Percentiles rank a stretch among this genome's conserved stretches.
These are phyloP conservation scores for Manis pentadactyla DNA, from an alignment of 2,797 vertebrate genomes.

Conservation along the genomic window DNA sequence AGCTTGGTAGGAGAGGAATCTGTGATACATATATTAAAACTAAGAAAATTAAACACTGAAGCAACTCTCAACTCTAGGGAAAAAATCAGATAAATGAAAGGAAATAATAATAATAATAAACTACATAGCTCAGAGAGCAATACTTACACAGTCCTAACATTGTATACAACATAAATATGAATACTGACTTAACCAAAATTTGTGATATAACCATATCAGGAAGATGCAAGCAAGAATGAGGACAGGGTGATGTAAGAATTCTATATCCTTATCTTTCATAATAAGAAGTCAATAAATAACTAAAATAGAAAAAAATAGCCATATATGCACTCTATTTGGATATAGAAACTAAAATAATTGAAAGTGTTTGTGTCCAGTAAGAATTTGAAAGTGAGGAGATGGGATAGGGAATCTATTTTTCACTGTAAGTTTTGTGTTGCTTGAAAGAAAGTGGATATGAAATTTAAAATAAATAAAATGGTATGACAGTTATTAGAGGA, in stretches of 20 bases:
- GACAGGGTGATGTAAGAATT: neutral
- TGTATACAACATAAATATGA: neutral
- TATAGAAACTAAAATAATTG: neutral
- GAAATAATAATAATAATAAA: neutral
- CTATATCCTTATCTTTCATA: neutral
- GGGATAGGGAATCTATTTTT: neutral
- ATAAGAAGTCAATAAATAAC: neutral
- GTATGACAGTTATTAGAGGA: neutral
- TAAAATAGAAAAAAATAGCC: neutral
- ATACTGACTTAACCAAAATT: neutral
- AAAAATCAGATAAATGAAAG: neutral
- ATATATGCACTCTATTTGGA: neutral
- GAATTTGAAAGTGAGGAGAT: neutral
- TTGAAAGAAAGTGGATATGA: neutral
- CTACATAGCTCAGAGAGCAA: neutral
- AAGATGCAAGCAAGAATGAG: neutral
- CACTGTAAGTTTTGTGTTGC: neutral
- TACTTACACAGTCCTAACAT: neutral
- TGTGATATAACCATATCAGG: neutral
- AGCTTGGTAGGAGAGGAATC: neutral
- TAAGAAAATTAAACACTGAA: neutral
- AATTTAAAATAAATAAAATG: neutral
- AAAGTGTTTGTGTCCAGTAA: neutral
- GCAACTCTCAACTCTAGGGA: neutral
- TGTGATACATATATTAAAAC: neutral